Percentiles rank a stretch among this genome's conserved stretches.
Evolutionary conservation across 1,140 invertebrate species (phyloP).

Genomic region (Atta texana): DNA sequence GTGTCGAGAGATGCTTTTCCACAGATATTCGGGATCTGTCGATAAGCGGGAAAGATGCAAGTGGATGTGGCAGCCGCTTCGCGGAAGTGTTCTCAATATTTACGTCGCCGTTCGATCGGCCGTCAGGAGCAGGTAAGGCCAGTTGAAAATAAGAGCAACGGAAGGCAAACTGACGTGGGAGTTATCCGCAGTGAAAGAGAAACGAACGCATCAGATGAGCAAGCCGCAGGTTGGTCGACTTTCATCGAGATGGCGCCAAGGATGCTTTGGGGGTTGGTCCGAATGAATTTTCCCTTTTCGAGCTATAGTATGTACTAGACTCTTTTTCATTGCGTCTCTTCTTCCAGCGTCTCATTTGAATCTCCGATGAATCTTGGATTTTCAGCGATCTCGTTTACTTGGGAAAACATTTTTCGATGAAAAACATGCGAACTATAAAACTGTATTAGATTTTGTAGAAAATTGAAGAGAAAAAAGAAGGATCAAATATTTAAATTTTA

Average conservation of each 20-base stretch:
- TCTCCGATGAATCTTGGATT: background rate
- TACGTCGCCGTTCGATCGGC: constrained; percentile 75
- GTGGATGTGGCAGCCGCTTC: constrained; percentile 74
- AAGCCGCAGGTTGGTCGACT: constrained; percentile 67
- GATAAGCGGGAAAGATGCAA: constrained; percentile 72
- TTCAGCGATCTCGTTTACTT: background rate
- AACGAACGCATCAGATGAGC: constrained; percentile 60
- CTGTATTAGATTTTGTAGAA: background rate
- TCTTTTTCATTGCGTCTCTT: background rate
- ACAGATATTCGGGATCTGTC: constrained; percentile 69
- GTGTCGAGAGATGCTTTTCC: constrained; percentile 56
- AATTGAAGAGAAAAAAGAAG: background rate
- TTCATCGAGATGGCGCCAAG: constrained; percentile 77
- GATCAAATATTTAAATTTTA: background rate
- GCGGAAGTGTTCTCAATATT: constrained; percentile 74
- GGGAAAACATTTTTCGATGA: background rate
- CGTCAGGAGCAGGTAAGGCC: constrained; percentile 75
- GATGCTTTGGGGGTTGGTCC: constrained; percentile 30
- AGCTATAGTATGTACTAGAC: no score
- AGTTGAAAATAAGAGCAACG: constrained; percentile 75
- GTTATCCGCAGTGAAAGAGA: constrained; percentile 74
- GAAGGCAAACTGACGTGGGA: constrained; percentile 73
- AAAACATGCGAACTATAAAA: background rate
- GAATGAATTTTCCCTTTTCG: constrained; percentile 8
- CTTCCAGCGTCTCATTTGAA: constrained; percentile 24